Evolutionary conservation across 1,140 invertebrate species (phyloP).

Genomic region (silkworm (Bombyx mori)): ASM3026992v2 NC_085108.1:886001-886500

Average conservation of each 20-base stretch:
- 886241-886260: background rate
- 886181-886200: slow-evolving; percentile 42
- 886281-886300: too few species aligned
- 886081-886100: slow-evolving; percentile 76
- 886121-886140: slow-evolving; percentile 83
- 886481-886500: too few species aligned
- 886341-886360: too few species aligned
- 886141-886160: slow-evolving; percentile 85
- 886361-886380: too few species aligned
- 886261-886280: too few species aligned
- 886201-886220: slow-evolving; percentile 14
- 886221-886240: slow-evolving; percentile 7
- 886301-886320: too few species aligned
- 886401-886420: too few species aligned
- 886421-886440: too few species aligned
- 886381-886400: too few species aligned
- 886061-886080: slow-evolving; percentile 76
- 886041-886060: slow-evolving; percentile 80
- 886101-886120: slow-evolving; percentile 76
- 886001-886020: slow-evolving; percentile 89
- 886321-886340: too few species aligned
- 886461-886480: too few species aligned
- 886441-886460: too few species aligned
- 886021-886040: slow-evolving; percentile 82
- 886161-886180: slow-evolving; percentile 77